These are phyloP conservation scores for Macrochelys suwanniensis DNA, from an alignment of 2,797 vertebrate species.

Conservation along the genomic window DNA sequence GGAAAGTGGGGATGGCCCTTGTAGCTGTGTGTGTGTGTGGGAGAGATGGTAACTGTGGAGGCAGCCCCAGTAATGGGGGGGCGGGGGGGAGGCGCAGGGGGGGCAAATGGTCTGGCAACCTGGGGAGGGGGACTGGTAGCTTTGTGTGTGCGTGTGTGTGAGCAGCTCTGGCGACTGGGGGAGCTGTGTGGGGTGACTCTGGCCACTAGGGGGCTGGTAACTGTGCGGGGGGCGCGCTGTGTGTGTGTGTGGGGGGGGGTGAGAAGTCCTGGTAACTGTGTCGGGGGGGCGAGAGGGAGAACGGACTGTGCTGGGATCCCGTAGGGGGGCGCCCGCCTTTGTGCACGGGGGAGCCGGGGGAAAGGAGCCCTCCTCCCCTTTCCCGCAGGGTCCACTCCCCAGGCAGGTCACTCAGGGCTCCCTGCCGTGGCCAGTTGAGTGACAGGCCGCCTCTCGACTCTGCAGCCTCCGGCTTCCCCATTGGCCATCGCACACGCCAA, in stretches of 20 bases:
- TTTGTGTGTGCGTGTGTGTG: too few species aligned
- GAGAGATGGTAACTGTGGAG: neutral
- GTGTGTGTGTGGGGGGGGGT: neutral
- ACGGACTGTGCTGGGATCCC: neutral
- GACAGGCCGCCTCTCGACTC: conserved; percentile 22
- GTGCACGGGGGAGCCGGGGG: accelerated
- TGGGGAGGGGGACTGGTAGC: too few species aligned
- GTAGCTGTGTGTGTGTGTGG: neutral
- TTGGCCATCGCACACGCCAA: conserved; percentile 25
- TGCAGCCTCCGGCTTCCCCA: conserved; percentile 7
- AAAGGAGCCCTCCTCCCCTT: accelerated
- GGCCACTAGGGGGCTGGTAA: too few species aligned
- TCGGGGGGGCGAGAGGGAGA: too few species aligned
- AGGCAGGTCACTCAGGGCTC: accelerated
- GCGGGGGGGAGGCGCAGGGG: too few species aligned
- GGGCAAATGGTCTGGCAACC: too few species aligned
- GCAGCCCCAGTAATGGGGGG: too few species aligned
- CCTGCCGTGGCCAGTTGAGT: neutral
- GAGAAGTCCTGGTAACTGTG: too few species aligned
- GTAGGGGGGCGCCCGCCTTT: neutral
- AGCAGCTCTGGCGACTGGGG: neutral
- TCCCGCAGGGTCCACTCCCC: accelerated
- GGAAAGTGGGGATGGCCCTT: too few species aligned
- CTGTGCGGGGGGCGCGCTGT: too few species aligned
- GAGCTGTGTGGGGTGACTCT: too few species aligned